Evolutionary conservation across 1,140 invertebrate genomes (phyloP).

Genomic region (Drosophila mauritiana): DNA sequence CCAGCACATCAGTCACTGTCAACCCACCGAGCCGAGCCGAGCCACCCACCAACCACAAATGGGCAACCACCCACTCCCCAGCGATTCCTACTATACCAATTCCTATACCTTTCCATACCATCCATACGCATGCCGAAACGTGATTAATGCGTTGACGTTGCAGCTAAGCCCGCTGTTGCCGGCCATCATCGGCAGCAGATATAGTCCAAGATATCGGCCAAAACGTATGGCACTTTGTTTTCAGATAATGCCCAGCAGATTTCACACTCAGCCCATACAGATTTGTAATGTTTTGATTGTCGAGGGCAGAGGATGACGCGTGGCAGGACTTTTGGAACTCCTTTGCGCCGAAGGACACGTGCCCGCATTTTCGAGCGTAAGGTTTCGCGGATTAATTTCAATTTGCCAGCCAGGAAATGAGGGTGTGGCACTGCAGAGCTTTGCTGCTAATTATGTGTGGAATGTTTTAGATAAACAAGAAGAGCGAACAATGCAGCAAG

Average conservation of each 20-base stretch:
- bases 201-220: conserved; percentile 55
- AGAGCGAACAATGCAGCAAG: conserved; percentile 60
- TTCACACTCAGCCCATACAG: conserved; percentile 54
- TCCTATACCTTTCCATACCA: not conserved
- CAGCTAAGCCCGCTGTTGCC: conserved; percentile 66
- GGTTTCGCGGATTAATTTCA: conserved; percentile 84
- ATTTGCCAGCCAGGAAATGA: conserved; percentile 61
- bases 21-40: conserved; percentile 44
- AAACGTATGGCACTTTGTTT: conserved; percentile 66
- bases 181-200: conserved; percentile 62
- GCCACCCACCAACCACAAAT: conserved; percentile 65
- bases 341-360: conserved; percentile 64
- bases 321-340: conserved; percentile 34
- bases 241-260: conserved; percentile 54
- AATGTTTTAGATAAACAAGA: conserved; percentile 78
- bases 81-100: not conserved
- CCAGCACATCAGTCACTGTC: conserved; percentile 84
- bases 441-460: conserved; percentile 81
- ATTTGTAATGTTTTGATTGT: conserved; percentile 79
- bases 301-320: conserved; percentile 14
- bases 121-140: conserved; percentile 56
- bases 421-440: conserved; percentile 25
- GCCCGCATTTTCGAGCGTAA: conserved; percentile 77
- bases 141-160: conserved; percentile 82
- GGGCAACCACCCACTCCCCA: conserved; percentile 27